Percentiles rank a stretch among this genome's conserved stretches.
phyloP scores from a whole-genome alignment of 53 echinoderm and acorn worm genomes.

The Glandiceps talaboti region DNA sequence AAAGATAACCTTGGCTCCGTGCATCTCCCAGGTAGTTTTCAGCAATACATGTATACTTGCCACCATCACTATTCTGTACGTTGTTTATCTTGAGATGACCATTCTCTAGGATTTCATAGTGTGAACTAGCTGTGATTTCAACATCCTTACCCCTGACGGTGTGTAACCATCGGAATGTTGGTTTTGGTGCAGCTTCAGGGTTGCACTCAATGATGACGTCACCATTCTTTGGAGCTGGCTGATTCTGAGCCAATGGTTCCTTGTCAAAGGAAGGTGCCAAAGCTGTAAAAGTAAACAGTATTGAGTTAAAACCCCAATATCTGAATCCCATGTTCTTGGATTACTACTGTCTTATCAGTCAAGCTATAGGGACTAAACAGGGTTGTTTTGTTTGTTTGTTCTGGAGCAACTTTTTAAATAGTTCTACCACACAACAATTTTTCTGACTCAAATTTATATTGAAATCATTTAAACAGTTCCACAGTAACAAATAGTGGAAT shows the following conservation, averaged over 20 bases:
- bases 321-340: too few relatives aligned
- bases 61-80: slow-evolving; percentile 43
- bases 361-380: too few relatives aligned
- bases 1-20: slow-evolving; percentile 31
- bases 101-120: slow-evolving; percentile 26
- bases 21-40: slow-evolving; percentile 33
- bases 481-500: too few relatives aligned
- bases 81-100: slow-evolving; percentile 45
- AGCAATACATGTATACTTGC: slow-evolving; percentile 56
- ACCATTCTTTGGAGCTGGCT: slow-evolving; percentile 65
- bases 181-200: slow-evolving; percentile 66
- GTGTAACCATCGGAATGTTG: slow-evolving; percentile 41
- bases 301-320: too few relatives aligned
- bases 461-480: too few relatives aligned
- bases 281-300: too few relatives aligned
- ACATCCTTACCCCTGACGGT: slow-evolving; percentile 6
- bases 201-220: slow-evolving; percentile 46
- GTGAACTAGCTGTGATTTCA: slow-evolving; percentile 23
- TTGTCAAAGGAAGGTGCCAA: slow-evolving; percentile 44
- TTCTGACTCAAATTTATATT: too few relatives aligned
- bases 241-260: slow-evolving; percentile 23
- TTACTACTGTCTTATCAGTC: too few relatives aligned
- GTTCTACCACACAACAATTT: too few relatives aligned
- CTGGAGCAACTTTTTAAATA: too few relatives aligned
- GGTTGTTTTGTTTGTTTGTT: too few relatives aligned